Base-by-base conservation (phyloP, 2,113 vertebrate species). In the Antechinus flavipes region DNA sequence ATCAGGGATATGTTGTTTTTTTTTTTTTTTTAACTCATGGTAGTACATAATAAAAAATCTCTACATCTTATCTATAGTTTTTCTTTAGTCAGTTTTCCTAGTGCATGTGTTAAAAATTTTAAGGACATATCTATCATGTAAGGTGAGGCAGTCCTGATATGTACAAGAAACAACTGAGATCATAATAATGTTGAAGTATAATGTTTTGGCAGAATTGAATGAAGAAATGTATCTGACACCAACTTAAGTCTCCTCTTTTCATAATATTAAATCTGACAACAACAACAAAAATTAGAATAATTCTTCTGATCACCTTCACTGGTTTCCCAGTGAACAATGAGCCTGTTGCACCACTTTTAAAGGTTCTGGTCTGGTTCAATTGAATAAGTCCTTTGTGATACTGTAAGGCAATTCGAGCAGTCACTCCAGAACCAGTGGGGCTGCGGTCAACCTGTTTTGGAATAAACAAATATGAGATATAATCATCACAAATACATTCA, bases 401-500 rank as follows among this genome's bases (percentile, higher is more conserved):
- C 96, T 99, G 99, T 91, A 99, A 98, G 96, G 99, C 99, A 91
- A 99, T 98, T 90, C 99, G 99, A 89, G 99, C 99, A 0, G 99
- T 99, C 95, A 99, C 99, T 16, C 99, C 99, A 0, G 99, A 99
- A 30, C 99, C 99, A 0, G 99, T 99, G 0, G 99, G 99, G 94
- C 99, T 99, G 94, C 99, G 98, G 97, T 99, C 99, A 94, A 99
- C 99, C 99, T 99, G 89, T 94, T 47, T 68, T 23, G 96, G 35
- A 91, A 95, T 0, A 95, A 93, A 93, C 30, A 27, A 95, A 3
- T 0, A 94, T 11, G 25, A 91, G 89, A 76, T 9, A 3, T 52
- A 52, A 52, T 52, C 2, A 90, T 94, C 25, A 93, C 52, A 42
- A 23, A 56, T 30, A 9, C 42, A 54, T 35, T 42, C n/a, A 42